Evolutionary conservation across 2,113 vertebrate genomes (phyloP), one percentile per base, ranked within the genome.

Genomic region (Heterotilapia buettikoferi): DNA sequence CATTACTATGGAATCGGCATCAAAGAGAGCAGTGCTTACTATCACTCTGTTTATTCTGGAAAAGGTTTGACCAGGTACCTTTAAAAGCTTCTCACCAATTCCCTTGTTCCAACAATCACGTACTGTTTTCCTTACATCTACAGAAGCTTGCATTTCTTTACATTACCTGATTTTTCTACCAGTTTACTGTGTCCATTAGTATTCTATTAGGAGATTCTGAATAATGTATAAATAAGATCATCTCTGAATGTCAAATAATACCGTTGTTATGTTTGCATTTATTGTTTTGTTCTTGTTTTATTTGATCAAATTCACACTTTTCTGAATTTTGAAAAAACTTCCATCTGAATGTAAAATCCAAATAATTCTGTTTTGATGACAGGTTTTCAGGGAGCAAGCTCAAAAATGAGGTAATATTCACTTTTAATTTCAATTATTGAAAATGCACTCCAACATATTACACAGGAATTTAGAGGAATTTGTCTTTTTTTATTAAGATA

Each of bases 1-100:
- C 98, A 99, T 93, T 99, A 99, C 90, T 99, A 99, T 92, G 99
- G 99, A 11, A 99, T 99, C 87, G 99, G 99, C 89, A 99, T 99
- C 92, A 99, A 99, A 94, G 99, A 99, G 93, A 99, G 98, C 97
- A 99, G 99, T 76, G 98, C 98, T 2, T 99, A 99, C 90, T 99
- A 99, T 92, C 98, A 99, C 95, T 98, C 98, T 2, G 98, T 99
- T 38, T 99, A 99, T 89, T 99, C 99, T 83, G 99, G 99, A 87
- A 99, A 99, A 95, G 99, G 99, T 79, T 94, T 99, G 94, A 99
- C 99, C 90, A 98, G 99, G 98, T 99, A 97, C 86, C 80, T 21
- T 19, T 50, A 14, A 47, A 8, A 38, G 45, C 29, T 24, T 68
- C 8, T 47, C 9, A 50, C 24, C 16, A 18, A 76, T 76, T 50